phyloP scores from a whole-genome alignment of 1,140 invertebrate species.

The Temnothorax longispinosus region DNA sequence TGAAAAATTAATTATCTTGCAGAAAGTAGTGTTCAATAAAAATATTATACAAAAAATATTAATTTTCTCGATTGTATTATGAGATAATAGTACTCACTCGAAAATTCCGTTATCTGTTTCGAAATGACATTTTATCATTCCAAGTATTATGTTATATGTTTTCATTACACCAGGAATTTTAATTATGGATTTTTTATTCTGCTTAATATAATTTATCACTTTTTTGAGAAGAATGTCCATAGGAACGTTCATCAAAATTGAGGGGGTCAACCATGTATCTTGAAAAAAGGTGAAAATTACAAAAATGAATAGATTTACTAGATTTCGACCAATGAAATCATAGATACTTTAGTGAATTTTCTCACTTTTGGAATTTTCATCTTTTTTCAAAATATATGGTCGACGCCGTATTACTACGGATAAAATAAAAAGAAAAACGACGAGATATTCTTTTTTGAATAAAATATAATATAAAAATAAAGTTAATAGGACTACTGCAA shows the following conservation, averaged over 20 bases:
- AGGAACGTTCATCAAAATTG: constrained; percentile 40
- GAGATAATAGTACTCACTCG: constrained; percentile 46
- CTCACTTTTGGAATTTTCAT: no score
- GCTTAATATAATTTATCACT: constrained; percentile 39
- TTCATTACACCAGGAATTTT: constrained; percentile 62
- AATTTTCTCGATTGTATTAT: neutral
- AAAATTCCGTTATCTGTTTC: constrained; percentile 60
- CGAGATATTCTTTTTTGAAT: no score
- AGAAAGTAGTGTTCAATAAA: neutral
- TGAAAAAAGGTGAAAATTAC: no score
- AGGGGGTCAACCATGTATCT: no score
- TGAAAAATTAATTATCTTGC: constrained; percentile 42
- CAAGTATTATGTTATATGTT: constrained; percentile 27
- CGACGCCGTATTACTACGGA: neutral
- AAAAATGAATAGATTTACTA: no score
- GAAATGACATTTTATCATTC: constrained; percentile 55
- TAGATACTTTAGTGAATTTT: no score
- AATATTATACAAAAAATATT: neutral
- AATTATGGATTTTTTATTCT: constrained; percentile 49
- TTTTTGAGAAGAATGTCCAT: constrained; percentile 53
- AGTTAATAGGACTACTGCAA: neutral
- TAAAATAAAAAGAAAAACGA: neutral
- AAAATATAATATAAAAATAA: neutral
- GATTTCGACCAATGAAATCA: no score
- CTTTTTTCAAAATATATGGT: no score